Evolutionary conservation across 2,113 vertebrate species (phyloP), one percentile per base, ranked within the genome.

Genomic region (Rhea americana): DNA sequence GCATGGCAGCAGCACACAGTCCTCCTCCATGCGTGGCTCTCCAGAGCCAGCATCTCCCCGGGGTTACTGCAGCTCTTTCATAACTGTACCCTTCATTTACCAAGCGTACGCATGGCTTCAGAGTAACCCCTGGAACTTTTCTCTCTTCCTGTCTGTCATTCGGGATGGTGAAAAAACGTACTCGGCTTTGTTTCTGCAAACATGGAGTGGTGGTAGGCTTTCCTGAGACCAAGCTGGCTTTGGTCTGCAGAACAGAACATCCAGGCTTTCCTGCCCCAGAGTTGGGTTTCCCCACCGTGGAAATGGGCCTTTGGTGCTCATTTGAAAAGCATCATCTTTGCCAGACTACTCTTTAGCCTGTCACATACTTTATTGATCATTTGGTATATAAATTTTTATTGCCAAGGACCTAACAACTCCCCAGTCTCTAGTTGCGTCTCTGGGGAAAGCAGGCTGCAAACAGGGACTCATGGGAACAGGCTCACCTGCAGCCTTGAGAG

Each of bases 71-170:
- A 61, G 9, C 25, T 28, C 32, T 51, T 87, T 48, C 78, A 66
- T 62, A 12, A 21, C 11, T 10, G 11, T 16, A 39, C 16, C 16
- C 25, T 48, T 74, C 7, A 12, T 78, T 75, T 61, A 37, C n/a
- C 30, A 91, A 56, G 45, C 17, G 5, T 70, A 35, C 21, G 70
- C n/a, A 37, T 48, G 47, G 8, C 20, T 81, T 73, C 20, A 21
- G 61, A 88, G 30, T 32, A 84, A 59, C 37, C 5, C 5, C 13
- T 59, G 66, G 51, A 35, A 51, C 4, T 76, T 88, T 48, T 70
- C 22, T 71, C 22, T 39, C 12, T 48, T 82, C 47, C 21, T 63
- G 0, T 43, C 26, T 59, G 0, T 45, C 62, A 55, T 14, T 76
- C n/a, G 55, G 37, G 63, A n/a, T 8, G 73, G 48, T 59, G 58